Evolutionary conservation across 2,113 vertebrate species (phyloP), one percentile per base, ranked within the genome.

Genomic region (Steatornis caripensis): DNA sequence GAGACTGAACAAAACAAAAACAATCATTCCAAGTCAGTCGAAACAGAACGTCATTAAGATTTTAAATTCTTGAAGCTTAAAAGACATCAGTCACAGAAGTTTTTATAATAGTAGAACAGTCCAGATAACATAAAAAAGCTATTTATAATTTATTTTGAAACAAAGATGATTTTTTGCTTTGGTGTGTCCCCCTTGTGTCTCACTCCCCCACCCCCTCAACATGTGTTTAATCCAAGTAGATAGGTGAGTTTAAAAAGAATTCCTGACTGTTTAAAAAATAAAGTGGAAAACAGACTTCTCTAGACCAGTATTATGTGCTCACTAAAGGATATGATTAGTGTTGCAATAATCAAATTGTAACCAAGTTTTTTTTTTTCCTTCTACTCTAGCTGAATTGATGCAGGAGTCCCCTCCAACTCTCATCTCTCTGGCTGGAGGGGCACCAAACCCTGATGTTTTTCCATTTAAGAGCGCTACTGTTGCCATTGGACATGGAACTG

Each of bases 401-500:
- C 97, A 93, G 95, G 98, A 71, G 13, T 98, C 98, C 13, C 98
- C 99, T 18, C 98, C 98, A 4, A 98, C 99, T 20, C 87, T 99
- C 66, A 99, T 99, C 95, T 99, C 99, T 36, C 93, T 99, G 96
- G 99, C 99, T 27, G 97, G 98, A 39, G 99, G 99, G 13, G 95
- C 95, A 29, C 99, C 99, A 26, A 99, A 99, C 97, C 98, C 99
- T 15, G 97, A 97, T 41, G 95, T 98, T 43, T 99, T 99, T 94
- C 99, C 99, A 32, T 99, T 99, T 96, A 98, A 98, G 91, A 98
- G 97, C 3, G 99, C 98, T 8, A 96, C 85, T 51, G 88, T 99
- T 93, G 87, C 95, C 46, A 43, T 98, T 91, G 98, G 96, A 90
- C 95, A 98, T 24, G 98, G 99, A 48, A 92, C 85, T 6, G 54